Conservation (phyloP, 2,888 invertebrate species). For the Leptopilina drosophilae region DNA sequence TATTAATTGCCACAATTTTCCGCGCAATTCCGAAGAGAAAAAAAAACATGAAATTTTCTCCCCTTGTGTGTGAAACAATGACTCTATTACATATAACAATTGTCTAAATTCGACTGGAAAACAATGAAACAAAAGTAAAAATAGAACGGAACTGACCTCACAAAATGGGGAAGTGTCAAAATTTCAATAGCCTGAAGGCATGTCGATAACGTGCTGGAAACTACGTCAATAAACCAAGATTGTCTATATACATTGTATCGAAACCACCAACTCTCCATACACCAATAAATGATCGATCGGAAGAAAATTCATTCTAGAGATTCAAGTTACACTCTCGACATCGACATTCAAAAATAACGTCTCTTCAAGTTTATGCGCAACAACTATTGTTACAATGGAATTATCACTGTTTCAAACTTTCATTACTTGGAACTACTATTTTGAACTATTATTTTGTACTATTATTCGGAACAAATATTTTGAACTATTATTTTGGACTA, state of each 20-base stretch:
- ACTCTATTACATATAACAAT: neutral
- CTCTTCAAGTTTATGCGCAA: neutral
- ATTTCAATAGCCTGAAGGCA: neutral
- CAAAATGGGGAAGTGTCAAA: neutral
- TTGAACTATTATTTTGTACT: too few relatives aligned
- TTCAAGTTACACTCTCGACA: neutral
- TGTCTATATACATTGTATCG: neutral
- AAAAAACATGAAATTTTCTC: too few relatives aligned
- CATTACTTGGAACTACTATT: too few relatives aligned
- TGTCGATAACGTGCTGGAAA: conserved; percentile 7
- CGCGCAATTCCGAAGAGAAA: too few relatives aligned
- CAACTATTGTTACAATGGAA: neutral
- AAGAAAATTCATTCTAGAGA: conserved; percentile 3
- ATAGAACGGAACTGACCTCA: neutral
- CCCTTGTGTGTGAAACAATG: too few relatives aligned
- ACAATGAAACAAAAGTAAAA: neutral
- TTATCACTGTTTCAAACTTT: neutral
- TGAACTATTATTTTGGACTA: too few relatives aligned
- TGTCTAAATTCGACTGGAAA: neutral
- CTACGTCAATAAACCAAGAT: conserved; percentile 16
- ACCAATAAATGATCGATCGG: conserved; percentile 7
- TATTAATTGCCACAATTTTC: too few relatives aligned
- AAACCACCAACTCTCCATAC: neutral
- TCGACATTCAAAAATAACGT: neutral
- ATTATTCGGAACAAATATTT: too few relatives aligned